phyloP scores from a whole-genome alignment of 2,888 invertebrate species.

The Rhingia rostrata region DNA sequence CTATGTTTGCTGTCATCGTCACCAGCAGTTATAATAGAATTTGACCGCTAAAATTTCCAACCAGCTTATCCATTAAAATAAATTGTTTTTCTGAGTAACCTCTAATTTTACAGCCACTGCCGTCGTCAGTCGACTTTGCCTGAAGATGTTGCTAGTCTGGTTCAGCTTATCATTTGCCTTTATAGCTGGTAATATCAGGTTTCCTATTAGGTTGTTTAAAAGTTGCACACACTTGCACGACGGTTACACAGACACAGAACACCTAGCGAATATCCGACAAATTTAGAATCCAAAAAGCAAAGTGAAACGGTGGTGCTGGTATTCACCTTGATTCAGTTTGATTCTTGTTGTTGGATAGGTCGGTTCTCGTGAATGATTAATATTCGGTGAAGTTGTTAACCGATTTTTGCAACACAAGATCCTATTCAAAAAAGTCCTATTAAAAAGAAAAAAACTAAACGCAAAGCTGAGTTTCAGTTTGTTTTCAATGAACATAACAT shows the following conservation, averaged over 20 bases:
- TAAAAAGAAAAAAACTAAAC: neutral
- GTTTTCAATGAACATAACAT: conserved; percentile 16
- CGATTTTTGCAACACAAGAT: conserved; percentile 72
- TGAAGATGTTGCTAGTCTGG: conserved; percentile 53
- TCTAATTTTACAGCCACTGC: conserved; percentile 33
- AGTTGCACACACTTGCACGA: conserved; percentile 19
- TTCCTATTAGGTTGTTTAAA: conserved; percentile 51
- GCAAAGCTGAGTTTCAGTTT: conserved; percentile 26
- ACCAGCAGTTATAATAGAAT: conserved; percentile 48
- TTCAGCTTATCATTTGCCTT: conserved; percentile 55
- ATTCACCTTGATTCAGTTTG: conserved; percentile 80
- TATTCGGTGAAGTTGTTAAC: conserved; percentile 47
- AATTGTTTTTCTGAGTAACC: conserved; percentile 27
- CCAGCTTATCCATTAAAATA: conserved; percentile 29
- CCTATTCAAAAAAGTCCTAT: conserved; percentile 30
- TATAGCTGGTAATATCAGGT: conserved; percentile 52
- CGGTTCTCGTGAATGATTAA: conserved; percentile 78
- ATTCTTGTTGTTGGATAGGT: conserved; percentile 83
- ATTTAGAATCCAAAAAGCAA: conserved; percentile 66
- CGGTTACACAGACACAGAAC: conserved; percentile 41
- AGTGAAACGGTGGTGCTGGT: conserved; percentile 74
- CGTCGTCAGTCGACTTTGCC: conserved; percentile 22
- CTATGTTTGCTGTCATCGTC: conserved; percentile 48
- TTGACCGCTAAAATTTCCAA: conserved; percentile 55
- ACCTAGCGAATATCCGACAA: conserved; percentile 69